Evolutionary conservation across 2,888 invertebrate species (phyloP).

Genomic region (Harmothoe impar): DNA sequence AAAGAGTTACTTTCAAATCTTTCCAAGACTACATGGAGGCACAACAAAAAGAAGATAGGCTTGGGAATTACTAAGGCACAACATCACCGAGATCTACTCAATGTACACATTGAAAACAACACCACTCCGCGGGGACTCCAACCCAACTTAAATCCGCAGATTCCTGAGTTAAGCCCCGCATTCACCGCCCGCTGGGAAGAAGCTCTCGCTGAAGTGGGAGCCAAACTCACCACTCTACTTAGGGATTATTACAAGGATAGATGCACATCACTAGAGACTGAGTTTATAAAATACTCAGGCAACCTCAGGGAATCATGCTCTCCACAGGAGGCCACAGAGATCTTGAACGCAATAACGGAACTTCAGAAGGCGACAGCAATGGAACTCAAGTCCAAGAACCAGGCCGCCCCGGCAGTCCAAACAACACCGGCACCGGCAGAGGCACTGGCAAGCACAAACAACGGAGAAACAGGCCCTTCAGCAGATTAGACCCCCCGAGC

Average conservation of each 20-base stretch:
- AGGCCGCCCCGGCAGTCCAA: no score
- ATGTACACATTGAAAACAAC: background rate
- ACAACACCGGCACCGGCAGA: no score
- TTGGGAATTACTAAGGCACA: background rate
- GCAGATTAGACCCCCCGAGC: background rate
- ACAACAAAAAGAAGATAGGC: background rate
- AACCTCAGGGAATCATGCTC: background rate
- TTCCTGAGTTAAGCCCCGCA: background rate
- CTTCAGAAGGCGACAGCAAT: background rate
- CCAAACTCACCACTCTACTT: background rate
- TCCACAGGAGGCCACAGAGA: no score
- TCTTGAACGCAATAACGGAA: background rate
- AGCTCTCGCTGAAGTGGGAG: background rate
- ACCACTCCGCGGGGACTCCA: background rate
- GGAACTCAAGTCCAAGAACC: background rate
- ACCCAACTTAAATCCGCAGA: background rate
- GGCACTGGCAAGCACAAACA: no score
- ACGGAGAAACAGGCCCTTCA: background rate
- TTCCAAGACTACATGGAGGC: background rate
- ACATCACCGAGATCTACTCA: background rate
- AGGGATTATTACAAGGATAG: background rate
- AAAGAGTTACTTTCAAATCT: no score
- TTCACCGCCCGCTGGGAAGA: background rate
- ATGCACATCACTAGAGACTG: background rate
- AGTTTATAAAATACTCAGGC: background rate